These are phyloP conservation scores for Scrobipalpa costella DNA, from an alignment of 2,888 invertebrate species.

Conservation along the genomic window DNA sequence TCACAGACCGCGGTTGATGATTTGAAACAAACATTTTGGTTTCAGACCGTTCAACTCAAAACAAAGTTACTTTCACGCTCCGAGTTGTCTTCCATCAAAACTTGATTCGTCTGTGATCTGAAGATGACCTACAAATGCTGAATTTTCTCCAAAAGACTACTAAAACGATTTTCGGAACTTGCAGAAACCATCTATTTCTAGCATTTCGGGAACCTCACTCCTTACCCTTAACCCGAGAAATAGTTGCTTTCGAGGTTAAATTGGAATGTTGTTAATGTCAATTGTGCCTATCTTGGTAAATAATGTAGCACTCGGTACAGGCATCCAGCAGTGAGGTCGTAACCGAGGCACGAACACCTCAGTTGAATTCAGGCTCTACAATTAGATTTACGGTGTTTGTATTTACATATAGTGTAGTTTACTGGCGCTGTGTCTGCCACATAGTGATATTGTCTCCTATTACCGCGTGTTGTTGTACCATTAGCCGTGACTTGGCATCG, in stretches of 20 bases:
- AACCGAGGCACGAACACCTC: not conserved
- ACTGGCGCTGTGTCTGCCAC: not conserved
- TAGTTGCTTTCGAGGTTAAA: constrained; percentile 11
- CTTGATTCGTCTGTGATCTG: not conserved
- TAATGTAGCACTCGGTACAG: not conserved
- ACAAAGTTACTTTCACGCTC: not conserved
- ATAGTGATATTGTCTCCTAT: constrained; percentile 27
- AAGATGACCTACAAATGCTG: not conserved
- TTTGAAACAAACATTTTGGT: not conserved
- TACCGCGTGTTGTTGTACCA: constrained; percentile 54
- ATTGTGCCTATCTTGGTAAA: constrained; percentile 10
- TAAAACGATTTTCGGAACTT: not conserved
- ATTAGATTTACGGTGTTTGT: constrained; percentile 13
- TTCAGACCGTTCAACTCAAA: not conserved
- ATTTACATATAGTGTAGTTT: constrained; percentile 10
- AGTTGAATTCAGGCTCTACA: not conserved
- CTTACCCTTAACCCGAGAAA: not conserved
- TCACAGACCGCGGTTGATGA: not conserved
- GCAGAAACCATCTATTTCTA: not conserved
- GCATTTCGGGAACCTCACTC: not conserved
- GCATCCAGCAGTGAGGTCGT: not conserved
- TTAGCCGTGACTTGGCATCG: constrained; percentile 75
- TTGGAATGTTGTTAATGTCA: constrained; percentile 19
- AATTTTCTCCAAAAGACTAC: too few relatives aligned
- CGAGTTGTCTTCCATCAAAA: not conserved